Conservation (phyloP, 2,113 vertebrate species). For the Dasypus novemcinctus region DNA sequence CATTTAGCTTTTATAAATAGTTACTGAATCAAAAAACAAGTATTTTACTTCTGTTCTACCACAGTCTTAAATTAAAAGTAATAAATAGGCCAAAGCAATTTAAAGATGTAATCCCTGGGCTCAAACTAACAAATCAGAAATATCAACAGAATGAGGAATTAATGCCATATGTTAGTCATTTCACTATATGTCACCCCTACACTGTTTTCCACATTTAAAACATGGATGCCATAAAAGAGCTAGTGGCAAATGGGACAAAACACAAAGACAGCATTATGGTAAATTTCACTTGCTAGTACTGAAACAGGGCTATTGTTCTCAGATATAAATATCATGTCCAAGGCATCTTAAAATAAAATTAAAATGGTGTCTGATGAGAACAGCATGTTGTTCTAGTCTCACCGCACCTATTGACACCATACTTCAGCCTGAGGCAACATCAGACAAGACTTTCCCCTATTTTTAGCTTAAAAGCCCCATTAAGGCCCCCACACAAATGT, state of each 20-base stretch:
- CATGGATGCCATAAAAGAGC: conserved; percentile 8
- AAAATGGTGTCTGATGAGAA: conserved; percentile 66
- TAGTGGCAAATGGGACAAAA: conserved; percentile 52
- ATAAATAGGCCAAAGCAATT: conserved; percentile 18
- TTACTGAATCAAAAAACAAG: conserved; percentile 31
- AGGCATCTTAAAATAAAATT: conserved; percentile 53
- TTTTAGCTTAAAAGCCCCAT: conserved; percentile 32
- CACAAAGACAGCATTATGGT: conserved; percentile 43
- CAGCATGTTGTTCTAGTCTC: conserved; percentile 29
- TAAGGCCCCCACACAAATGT: conserved; percentile 30
- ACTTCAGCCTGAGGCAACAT: conserved; percentile 18
- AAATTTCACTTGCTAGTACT: conserved; percentile 25
- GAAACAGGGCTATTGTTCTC: conserved; percentile 63
- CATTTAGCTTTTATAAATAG: background rate
- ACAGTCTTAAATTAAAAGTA: conserved; percentile 43
- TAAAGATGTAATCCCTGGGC: conserved; percentile 32
- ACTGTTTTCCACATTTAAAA: conserved; percentile 55
- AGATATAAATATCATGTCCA: conserved; percentile 54
- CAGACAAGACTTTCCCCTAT: conserved; percentile 13
- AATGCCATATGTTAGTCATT: conserved; percentile 39
- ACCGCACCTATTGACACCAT: background rate
- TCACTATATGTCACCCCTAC: background rate
- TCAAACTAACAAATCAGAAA: conserved; percentile 58
- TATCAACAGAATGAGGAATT: conserved; percentile 42
- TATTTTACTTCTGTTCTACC: background rate